phyloP scores from a whole-genome alignment of 2,797 vertebrate species.

The Heliangelus exortis region DNA sequence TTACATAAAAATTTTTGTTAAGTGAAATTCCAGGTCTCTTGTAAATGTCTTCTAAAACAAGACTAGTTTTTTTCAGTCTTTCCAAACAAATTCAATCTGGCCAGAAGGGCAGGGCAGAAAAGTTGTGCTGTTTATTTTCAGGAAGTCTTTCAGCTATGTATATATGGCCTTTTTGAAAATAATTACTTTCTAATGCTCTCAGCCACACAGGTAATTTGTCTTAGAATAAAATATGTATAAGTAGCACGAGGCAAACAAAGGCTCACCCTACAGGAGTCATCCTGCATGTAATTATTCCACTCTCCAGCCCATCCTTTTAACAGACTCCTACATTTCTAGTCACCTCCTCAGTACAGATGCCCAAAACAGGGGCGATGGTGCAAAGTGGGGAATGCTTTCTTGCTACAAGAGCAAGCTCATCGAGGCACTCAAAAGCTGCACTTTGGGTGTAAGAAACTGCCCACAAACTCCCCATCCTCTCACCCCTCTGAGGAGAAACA shows the following conservation, averaged over 20 bases:
- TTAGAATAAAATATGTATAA: constrained; percentile 29
- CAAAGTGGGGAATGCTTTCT: neutral
- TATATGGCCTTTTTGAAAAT: constrained; percentile 27
- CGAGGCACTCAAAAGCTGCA: neutral
- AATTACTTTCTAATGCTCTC: constrained; percentile 16
- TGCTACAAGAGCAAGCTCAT: neutral
- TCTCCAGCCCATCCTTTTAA: neutral
- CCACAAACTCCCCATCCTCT: neutral
- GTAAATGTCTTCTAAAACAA: constrained; percentile 42
- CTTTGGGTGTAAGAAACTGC: neutral
- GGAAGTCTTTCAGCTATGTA: neutral
- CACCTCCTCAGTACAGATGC: neutral
- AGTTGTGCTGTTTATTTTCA: neutral
- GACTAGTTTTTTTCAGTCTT: constrained; percentile 31
- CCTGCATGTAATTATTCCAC: neutral
- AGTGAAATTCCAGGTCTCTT: constrained; percentile 47
- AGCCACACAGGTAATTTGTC: constrained; percentile 28
- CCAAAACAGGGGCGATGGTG: accelerated
- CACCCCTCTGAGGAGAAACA: neutral
- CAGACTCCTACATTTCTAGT: neutral
- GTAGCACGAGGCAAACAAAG: neutral
- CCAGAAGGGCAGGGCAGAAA: neutral
- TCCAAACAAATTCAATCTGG: constrained; percentile 18
- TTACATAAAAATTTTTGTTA: constrained; percentile 36
- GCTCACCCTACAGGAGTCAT: neutral